Evolutionary conservation across 1,140 invertebrate genomes (phyloP).

Genomic region (Lethrus apterus): DNA sequence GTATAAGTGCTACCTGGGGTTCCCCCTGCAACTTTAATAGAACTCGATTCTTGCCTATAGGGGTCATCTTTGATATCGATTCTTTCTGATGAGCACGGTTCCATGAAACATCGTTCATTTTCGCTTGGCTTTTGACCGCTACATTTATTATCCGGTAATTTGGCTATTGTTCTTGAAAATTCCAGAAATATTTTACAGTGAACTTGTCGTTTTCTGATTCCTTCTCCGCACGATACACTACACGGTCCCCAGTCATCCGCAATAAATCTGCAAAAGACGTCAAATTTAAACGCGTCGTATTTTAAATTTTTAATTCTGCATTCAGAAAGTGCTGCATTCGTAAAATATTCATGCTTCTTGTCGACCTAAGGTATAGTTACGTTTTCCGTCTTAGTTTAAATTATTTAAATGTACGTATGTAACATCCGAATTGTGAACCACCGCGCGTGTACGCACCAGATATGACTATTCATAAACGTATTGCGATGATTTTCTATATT

Average conservation of each 20-base stretch:
- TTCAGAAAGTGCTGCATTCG: too few relatives aligned
- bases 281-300: too few relatives aligned
- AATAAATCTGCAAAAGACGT: conserved; percentile 53
- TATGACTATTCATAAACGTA: too few relatives aligned
- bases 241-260: conserved; percentile 80
- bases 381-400: too few relatives aligned
- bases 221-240: conserved; percentile 83
- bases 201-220: conserved; percentile 69
- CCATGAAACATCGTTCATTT: conserved; percentile 68
- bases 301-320: too few relatives aligned
- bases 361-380: too few relatives aligned
- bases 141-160: conserved; percentile 82
- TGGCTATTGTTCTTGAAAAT: conserved; percentile 78
- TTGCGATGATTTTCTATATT: too few relatives aligned
- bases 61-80: conserved; percentile 40
- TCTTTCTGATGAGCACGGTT: conserved; percentile 53
- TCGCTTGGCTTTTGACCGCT: conserved; percentile 72
- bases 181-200: conserved; percentile 91
- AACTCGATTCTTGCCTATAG: conserved; percentile 33
- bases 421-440: background rate
- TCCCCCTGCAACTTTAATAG: conserved; percentile 45
- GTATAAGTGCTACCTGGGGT: conserved; percentile 66
- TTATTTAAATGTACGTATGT: too few relatives aligned
- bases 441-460: too few relatives aligned
- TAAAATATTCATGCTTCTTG: too few relatives aligned